Percentiles rank a stretch among this genome's conserved stretches.
Conservation (phyloP, 2,113 vertebrate genomes). For the Bos taurus region ARS-UCD2.0 NC_037345.1:6505501-6506000, state of each 20-base stretch:
- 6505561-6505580: not conserved
- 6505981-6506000: fast-evolving
- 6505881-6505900: not conserved
- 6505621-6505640: fast-evolving
- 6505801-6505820: not conserved
- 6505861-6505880: not conserved
- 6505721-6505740: not conserved
- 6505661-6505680: not conserved
- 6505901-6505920: not conserved
- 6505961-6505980: not conserved
- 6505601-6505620: not conserved
- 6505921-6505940: not conserved
- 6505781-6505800: not conserved
- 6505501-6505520: fast-evolving
- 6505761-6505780: not conserved
- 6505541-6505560: not conserved
- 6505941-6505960: fast-evolving
- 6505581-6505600: not conserved
- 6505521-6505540: fast-evolving
- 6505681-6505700: not conserved
- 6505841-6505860: not conserved
- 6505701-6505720: not conserved
- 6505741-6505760: not conserved
- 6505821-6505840: not conserved
- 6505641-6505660: not conserved